A percentile compares a stretch with the other conserved stretches of the same genome.
Evolutionary conservation across 1,140 invertebrate genomes (phyloP).

Genomic region (Lucilia cuprina): DNA sequence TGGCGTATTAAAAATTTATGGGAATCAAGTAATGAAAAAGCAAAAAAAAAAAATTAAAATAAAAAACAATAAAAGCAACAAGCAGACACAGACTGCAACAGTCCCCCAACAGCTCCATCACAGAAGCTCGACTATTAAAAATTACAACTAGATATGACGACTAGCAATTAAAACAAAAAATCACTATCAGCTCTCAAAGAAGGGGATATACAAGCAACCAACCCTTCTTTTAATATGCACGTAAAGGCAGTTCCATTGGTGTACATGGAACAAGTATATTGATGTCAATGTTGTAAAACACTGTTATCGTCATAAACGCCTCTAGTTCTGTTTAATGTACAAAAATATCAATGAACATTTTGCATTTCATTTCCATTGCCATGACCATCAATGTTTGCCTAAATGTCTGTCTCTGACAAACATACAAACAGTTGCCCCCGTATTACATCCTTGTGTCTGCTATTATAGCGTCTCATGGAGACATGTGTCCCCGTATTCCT

Average conservation of each 20-base stretch:
- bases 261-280: not conserved
- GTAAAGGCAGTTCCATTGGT: not conserved
- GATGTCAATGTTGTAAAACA: conserved; percentile 1
- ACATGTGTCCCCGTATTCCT: not conserved
- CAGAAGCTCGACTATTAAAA: not conserved
- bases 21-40: not conserved
- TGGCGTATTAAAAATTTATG: conserved; percentile 7
- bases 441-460: too few species aligned
- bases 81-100: not conserved
- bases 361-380: not conserved
- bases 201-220: not conserved
- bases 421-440: too few species aligned
- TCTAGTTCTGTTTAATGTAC: not conserved
- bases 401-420: not conserved
- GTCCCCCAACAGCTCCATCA: not conserved
- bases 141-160: conserved; percentile 1
- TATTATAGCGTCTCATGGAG: too few species aligned
- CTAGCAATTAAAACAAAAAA: conserved; percentile 2
- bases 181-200: not conserved
- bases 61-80: not conserved
- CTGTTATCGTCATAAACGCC: conserved; percentile 6
- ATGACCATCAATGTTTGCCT: not conserved
- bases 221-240: not conserved
- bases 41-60: not conserved
- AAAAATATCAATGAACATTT: conserved; percentile 1